Percentiles rank a stretch among this genome's conserved stretches.
Conservation (phyloP, 2,113 vertebrate species). For the Dipodomys ordii region DNA sequence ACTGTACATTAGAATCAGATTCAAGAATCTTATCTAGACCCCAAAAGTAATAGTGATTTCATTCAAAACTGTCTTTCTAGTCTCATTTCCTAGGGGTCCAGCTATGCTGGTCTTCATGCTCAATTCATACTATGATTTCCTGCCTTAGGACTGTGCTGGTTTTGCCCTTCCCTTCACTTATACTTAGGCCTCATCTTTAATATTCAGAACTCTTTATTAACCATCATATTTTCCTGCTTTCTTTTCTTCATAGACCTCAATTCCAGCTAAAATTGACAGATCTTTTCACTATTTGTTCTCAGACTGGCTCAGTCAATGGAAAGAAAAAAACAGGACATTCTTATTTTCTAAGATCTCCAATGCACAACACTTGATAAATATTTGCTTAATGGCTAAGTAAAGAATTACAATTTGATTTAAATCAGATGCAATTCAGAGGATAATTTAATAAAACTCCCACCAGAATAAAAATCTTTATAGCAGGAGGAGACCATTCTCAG, state of each 20-base stretch:
- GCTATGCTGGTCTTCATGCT: fast-evolving
- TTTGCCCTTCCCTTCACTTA: neutral
- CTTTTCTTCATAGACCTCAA: neutral
- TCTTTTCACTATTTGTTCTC: neutral
- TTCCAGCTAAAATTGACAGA: neutral
- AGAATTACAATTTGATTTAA: constrained; percentile 10
- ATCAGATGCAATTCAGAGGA: neutral
- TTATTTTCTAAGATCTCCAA: neutral
- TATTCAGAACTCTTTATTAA: neutral
- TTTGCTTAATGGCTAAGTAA: neutral
- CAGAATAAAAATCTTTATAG: neutral
- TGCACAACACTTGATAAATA: neutral
- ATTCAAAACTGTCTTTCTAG: neutral
- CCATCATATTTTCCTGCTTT: neutral
- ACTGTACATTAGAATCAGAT: neutral
- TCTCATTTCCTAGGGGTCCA: fast-evolving
- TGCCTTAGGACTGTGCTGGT: neutral
- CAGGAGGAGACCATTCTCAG: neutral
- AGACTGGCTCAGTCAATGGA: too few relatives aligned
- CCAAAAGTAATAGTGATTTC: neutral
- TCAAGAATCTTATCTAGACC: neutral
- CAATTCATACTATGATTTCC: neutral
- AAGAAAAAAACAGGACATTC: neutral
- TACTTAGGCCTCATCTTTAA: neutral
- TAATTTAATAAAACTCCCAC: neutral